A percentile compares a stretch with the other conserved stretches of the same genome.
Evolutionary conservation across 2,797 vertebrate species (phyloP).

Genomic region (Periophthalmus magnuspinnatus): DNA sequence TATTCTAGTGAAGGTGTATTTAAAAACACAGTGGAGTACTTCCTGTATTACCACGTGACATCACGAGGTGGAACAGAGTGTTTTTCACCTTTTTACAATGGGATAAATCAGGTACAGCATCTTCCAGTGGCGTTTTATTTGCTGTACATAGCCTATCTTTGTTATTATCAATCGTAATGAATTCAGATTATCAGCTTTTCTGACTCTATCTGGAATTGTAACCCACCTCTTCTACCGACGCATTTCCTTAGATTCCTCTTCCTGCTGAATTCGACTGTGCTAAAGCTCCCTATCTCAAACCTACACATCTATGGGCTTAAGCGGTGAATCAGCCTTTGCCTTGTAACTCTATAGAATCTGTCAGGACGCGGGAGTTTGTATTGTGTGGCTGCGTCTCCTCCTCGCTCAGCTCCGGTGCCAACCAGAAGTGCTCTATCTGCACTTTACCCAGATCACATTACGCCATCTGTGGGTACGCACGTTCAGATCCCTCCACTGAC

Average conservation of each 20-base stretch:
- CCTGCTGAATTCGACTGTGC: neutral
- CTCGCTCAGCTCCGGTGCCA: conserved; percentile 19
- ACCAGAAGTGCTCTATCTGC: conserved; percentile 34
- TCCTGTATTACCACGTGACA: no score
- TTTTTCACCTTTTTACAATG: no score
- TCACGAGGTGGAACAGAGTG: no score
- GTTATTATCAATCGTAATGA: no score
- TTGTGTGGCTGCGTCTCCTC: conserved; percentile 16
- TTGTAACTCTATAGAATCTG: conserved; percentile 20
- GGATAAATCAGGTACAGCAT: no score
- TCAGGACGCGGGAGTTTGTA: conserved; percentile 2
- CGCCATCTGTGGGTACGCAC: conserved; percentile 24
- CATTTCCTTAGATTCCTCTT: neutral
- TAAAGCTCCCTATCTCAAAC: conserved; percentile 2
- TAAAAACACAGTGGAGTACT: no score
- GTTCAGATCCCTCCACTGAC: conserved; percentile 38
- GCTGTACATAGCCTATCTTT: no score
- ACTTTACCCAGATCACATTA: conserved; percentile 35
- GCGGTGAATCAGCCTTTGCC: conserved; percentile 5
- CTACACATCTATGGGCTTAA: conserved; percentile 8
- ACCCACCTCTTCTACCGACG: neutral
- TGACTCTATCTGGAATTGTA: no score
- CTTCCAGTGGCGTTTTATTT: no score
- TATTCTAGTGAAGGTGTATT: no score
- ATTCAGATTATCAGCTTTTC: no score